Evolutionary conservation across 2,888 invertebrate species (phyloP).

Genomic region (Hofmannophila pseudospretella): DNA sequence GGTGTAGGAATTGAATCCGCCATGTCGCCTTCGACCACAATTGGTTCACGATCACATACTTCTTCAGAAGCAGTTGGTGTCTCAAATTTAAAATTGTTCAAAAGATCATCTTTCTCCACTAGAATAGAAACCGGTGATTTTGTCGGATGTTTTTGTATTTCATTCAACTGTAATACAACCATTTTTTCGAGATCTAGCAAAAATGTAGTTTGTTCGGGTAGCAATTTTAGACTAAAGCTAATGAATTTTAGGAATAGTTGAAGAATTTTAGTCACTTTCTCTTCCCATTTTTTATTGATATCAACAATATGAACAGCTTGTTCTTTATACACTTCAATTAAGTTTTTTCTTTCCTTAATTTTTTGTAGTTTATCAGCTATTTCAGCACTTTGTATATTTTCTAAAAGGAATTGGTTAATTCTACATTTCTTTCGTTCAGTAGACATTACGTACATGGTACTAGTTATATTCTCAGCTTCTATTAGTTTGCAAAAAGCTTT

Average conservation of each 20-base stretch:
- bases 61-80: slow-evolving; percentile 16
- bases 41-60: slow-evolving; percentile 47
- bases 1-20: slow-evolving; percentile 34
- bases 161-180: slow-evolving; percentile 61
- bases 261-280: slow-evolving; percentile 56
- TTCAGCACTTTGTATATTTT: slow-evolving; percentile 46
- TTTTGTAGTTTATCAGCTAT: slow-evolving; percentile 40
- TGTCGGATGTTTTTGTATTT: slow-evolving; percentile 49
- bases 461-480: slow-evolving; percentile 51
- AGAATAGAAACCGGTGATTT: slow-evolving; percentile 33
- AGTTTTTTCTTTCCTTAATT: slow-evolving; percentile 41
- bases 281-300: slow-evolving; percentile 58
- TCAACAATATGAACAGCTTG: slow-evolving; percentile 36
- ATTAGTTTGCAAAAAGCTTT: slow-evolving; percentile 49
- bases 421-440: slow-evolving; percentile 64
- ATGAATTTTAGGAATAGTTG: slow-evolving; percentile 62
- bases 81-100: slow-evolving; percentile 44
- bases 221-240: slow-evolving; percentile 54
- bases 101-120: slow-evolving; percentile 31
- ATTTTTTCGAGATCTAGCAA: slow-evolving; percentile 62
- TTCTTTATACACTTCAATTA: slow-evolving; percentile 36
- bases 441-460: slow-evolving; percentile 64
- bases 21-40: slow-evolving; percentile 49
- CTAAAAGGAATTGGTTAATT: slow-evolving; percentile 50
- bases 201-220: slow-evolving; percentile 65